Conservation (phyloP, 1,140 invertebrate genomes). For the Coelopa frigida region DNA sequence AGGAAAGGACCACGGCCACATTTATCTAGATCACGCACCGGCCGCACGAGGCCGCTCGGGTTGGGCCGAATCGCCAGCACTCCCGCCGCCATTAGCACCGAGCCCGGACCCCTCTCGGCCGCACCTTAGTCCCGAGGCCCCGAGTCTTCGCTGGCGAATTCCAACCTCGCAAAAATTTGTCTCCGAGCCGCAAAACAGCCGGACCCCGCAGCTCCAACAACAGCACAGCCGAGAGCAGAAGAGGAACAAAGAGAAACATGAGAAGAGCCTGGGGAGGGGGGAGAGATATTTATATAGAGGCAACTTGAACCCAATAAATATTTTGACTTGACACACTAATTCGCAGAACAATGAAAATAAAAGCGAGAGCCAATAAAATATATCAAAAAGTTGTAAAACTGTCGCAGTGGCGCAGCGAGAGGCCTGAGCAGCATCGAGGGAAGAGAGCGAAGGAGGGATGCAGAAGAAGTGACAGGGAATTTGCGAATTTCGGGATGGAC, state of each 20-base stretch:
- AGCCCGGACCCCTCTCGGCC: no score
- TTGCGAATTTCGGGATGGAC: neutral
- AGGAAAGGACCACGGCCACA: no score
- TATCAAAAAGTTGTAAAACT: constrained; percentile 9
- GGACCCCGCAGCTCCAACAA: constrained; percentile 5
- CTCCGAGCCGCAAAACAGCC: constrained; percentile 2
- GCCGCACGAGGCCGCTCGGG: no score
- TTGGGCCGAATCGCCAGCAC: no score
- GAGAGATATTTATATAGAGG: neutral
- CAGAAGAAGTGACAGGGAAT: neutral
- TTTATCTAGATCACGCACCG: no score
- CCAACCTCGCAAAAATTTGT: no score
- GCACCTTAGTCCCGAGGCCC: no score
- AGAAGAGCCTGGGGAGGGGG: neutral
- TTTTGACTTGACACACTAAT: constrained; percentile 4
- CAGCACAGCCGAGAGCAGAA: constrained; percentile 5
- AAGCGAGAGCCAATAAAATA: constrained; percentile 9
- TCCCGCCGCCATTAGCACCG: no score
- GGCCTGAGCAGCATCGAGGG: neutral
- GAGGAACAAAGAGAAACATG: neutral
- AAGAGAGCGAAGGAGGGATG: neutral
- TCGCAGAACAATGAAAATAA: constrained; percentile 9
- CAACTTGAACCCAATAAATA: constrained; percentile 6
- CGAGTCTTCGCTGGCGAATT: no score
- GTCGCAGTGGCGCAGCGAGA: neutral